Evolutionary conservation across 2,888 invertebrate genomes (phyloP), one percentile per base, ranked within the genome.

Genomic region (Cheilosia vernalis): DNA sequence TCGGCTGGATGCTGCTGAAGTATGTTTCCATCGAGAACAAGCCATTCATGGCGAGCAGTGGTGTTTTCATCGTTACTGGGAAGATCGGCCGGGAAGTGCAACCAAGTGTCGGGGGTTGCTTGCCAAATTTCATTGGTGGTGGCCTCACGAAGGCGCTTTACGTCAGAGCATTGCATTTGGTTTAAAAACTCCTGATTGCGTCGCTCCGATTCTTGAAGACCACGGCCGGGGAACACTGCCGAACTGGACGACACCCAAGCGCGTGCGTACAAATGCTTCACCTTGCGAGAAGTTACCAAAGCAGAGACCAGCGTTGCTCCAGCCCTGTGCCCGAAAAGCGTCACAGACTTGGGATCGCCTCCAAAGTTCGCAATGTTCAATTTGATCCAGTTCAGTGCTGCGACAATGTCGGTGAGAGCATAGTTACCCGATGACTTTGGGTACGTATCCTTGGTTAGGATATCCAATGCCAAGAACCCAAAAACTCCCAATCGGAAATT

Each of bases 251-350:
- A 95, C 1, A 96, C 94, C 97, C 97, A 97, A 4, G 95, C 96
- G 64, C 95, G 93, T 0, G 95, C 93, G 89, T 97, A 97, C 4
- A 97, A 92, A 58, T 94, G 94, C 67, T 95, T 94, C 2, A 95
- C 93, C 73, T 94, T 92, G 87, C 90, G 92, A 13, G 93, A 94
- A 90, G 87, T 95, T 92, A 89, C 94, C 49, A 98, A 92, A 0
- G 96, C 96, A 0, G 97, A 95, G 0, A 96, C 96, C 15, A 97
- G 91, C 0, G 97, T 97, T 0, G 96, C 97, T 1, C 97, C 97
- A 0, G 97, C 96, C 24, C 96, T 94, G 90, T 97, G 97, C 0
- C 97, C 98, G 88, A 97, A 93, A 44, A 98, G 90, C 0, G 97
- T 97, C 0, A 98, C 96, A 3, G 96, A 94, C 1, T 93, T 93